These are phyloP conservation scores for Dicranocentrus wangi DNA, from an alignment of 2,888 invertebrate species.

Conservation along the genomic window DNA sequence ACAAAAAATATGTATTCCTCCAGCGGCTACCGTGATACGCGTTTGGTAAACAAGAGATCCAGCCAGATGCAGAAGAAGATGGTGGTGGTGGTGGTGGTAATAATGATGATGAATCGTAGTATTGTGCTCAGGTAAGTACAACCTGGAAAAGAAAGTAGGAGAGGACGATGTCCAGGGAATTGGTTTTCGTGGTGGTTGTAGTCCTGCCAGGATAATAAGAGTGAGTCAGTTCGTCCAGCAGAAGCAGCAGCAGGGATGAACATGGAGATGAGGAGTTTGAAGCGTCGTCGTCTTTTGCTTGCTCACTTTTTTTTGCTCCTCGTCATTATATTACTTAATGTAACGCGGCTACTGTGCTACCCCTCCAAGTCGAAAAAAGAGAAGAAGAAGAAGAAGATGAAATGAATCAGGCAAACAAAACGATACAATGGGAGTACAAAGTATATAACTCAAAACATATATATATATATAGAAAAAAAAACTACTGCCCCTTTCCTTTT, in stretches of 20 bases:
- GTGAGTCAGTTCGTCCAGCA: conserved; percentile 7
- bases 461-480: not conserved
- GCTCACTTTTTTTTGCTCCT: conserved; percentile 20
- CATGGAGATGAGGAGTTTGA: not conserved
- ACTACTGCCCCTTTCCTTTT: no score
- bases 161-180: conserved; percentile 46
- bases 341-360: conserved; percentile 57
- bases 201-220: not conserved
- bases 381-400: conserved; percentile 2
- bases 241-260: not conserved
- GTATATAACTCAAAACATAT: not conserved
- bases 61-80: no score
- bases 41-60: conserved; percentile 1
- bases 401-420: conserved; percentile 37
- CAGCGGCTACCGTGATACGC: conserved; percentile 61
- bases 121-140: not conserved
- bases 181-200: conserved; percentile 3
- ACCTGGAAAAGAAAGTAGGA: not conserved
- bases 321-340: conserved; percentile 46
- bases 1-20: conserved; percentile 34
- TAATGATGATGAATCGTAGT: conserved; percentile 11
- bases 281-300: conserved; percentile 23
- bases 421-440: not conserved
- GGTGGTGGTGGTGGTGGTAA: not conserved
- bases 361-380: conserved; percentile 5